Evolutionary conservation across 2,888 invertebrate genomes (phyloP), one percentile per base, ranked within the genome.

Genomic region (Microplitis deprimator): DNA sequence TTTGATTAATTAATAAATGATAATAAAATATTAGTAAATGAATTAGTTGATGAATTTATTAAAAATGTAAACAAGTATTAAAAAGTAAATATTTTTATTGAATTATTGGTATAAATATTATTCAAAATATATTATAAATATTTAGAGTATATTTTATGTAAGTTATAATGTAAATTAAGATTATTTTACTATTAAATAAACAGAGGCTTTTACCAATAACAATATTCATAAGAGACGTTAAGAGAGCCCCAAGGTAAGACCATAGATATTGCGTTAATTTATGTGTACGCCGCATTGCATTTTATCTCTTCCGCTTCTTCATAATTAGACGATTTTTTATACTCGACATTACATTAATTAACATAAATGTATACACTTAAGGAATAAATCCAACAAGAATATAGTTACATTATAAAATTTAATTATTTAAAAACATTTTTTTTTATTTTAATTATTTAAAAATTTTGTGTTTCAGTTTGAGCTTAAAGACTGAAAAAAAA

Each of bases 191-290:
- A 20, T 10, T 62, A 62, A 29, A 10, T 13, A 29, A 1, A 38
- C 13, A 38, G 13, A 10, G 29, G 65, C 29, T 29, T 13, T 65
- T 29, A 38, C 38, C 65, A 65, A 29, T 29, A 38, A 38, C 65
- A 65, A 65, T 65, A 65, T 65, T 65, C 65, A 38, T 38, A 65
- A 65, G 65, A 65, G 65, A 65, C 29, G 65, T 65, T 38, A 29
- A 29, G 38, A 29, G 65, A 65, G 38, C 38, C 65, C 20, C 3
- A 50, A 20, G 29, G 65, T 65, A 65, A 65, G 65, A 20, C 65
- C 13, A 38, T 60, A 80, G 78, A 78, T 50, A 50, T 77, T 75
- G 76, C 70, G 62, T 75, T 79, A 79, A 80, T 80, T 80, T 80
- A 80, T 79, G 76, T 29, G 38, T 4, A 38, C 13, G 67, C 68